Conservation (phyloP, 2,797 vertebrate species). For the Cynodonichthys magdalenae region DNA sequence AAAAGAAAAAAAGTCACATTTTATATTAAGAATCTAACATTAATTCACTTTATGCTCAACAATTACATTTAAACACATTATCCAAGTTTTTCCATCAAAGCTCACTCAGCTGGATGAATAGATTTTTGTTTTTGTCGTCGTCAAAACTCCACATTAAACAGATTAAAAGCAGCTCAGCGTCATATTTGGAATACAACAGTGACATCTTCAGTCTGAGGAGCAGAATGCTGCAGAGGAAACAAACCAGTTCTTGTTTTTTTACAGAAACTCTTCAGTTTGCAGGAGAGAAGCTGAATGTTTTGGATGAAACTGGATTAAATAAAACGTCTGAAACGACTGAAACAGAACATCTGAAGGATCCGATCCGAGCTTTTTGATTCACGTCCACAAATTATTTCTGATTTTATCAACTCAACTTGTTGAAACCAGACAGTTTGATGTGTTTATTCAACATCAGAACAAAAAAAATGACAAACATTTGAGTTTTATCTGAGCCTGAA, state of each 20-base stretch:
- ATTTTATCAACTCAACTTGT: too few relatives aligned
- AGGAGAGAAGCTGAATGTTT: constrained; percentile 18
- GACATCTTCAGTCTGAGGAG: constrained; percentile 79
- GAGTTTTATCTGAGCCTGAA: too few relatives aligned
- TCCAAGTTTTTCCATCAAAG: constrained; percentile 21
- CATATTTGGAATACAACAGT: constrained; percentile 80
- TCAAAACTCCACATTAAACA: constrained; percentile 57
- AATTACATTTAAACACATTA: constrained; percentile 20
- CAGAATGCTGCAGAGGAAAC: constrained; percentile 30
- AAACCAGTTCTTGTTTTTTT: too few relatives aligned
- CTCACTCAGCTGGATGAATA: constrained; percentile 39
- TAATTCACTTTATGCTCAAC: constrained; percentile 20
- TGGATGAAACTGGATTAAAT: too few relatives aligned
- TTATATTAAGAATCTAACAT: constrained; percentile 7
- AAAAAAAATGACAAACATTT: too few relatives aligned
- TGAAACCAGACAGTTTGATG: too few relatives aligned
- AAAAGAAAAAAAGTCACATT: constrained; percentile 3
- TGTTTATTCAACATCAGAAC: too few relatives aligned
- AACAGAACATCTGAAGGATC: not conserved
- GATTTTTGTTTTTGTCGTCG: constrained; percentile 43
- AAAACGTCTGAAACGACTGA: too few relatives aligned
- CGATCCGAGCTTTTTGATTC: too few relatives aligned
- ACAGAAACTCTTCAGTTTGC: constrained; percentile 4
- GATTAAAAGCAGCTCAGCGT: constrained; percentile 5
- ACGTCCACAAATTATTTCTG: too few relatives aligned